Conservation (phyloP, 64 coral and sea anemone genomes). For the Platygyra sinensis region DNA sequence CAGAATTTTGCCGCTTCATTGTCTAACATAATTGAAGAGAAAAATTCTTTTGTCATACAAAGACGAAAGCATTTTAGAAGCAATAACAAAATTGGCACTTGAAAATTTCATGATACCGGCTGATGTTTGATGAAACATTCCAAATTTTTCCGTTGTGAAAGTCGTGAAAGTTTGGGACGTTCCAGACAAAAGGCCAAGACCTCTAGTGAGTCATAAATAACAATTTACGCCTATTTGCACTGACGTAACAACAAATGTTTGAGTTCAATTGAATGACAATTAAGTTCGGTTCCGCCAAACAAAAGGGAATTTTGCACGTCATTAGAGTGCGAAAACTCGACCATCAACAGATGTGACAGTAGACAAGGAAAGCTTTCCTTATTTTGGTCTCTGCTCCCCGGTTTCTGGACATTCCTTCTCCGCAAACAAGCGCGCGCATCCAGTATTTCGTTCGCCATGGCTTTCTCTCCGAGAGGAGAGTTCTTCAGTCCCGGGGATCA, state of each 20-base stretch:
- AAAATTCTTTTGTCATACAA: slow-evolving; percentile 29
- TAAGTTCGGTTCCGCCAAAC: neutral
- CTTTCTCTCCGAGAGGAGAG: slow-evolving; percentile 13
- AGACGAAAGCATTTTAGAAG: neutral
- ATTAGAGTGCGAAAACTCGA: slow-evolving; percentile 29
- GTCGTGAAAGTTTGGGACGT: neutral
- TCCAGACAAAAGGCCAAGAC: neutral
- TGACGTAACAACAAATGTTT: slow-evolving; percentile 36
- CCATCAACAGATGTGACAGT: slow-evolving; percentile 47
- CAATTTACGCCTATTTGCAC: neutral
- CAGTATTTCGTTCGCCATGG: neutral
- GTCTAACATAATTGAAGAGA: neutral
- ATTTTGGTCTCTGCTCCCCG: neutral
- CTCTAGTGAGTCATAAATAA: neutral
- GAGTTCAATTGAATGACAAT: slow-evolving; percentile 41
- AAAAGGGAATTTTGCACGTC: slow-evolving; percentile 39
- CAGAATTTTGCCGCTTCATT: neutral
- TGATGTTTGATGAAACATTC: too few relatives aligned
- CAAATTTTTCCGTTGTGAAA: neutral
- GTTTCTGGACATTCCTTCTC: neutral
- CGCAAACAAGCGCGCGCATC: neutral
- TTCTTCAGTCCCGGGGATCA: neutral
- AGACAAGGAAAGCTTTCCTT: slow-evolving; percentile 25
- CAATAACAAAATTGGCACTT: neutral
- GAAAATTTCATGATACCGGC: neutral